Conservation (phyloP, 2,797 vertebrate species). For the Gambelia wislizenii region DNA sequence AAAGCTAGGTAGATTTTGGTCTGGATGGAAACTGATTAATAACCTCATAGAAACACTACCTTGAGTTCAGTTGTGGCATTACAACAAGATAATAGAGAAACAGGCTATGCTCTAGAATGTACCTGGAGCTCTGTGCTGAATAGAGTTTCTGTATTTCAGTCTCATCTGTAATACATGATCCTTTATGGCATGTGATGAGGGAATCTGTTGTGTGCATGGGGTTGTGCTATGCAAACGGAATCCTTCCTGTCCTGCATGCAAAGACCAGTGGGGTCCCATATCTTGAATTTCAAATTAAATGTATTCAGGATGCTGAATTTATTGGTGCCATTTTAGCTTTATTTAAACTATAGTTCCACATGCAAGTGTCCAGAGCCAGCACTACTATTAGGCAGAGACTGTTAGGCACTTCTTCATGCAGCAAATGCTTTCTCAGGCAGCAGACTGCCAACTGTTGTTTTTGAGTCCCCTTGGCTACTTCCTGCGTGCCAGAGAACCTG, state of each 20-base stretch:
- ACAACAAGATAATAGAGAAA: not conserved
- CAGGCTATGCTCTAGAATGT: not conserved
- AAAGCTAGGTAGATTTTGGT: not conserved
- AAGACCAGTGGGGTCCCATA: not conserved
- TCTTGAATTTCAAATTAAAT: not conserved
- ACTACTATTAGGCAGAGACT: too few relatives aligned
- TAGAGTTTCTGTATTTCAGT: not conserved
- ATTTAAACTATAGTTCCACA: not conserved
- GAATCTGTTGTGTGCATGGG: not conserved
- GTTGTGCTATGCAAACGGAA: too few relatives aligned
- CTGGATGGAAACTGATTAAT: not conserved
- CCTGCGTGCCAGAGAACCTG: not conserved
- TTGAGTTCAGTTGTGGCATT: not conserved
- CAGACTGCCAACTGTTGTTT: not conserved
- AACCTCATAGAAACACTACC: not conserved
- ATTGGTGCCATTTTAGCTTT: too few relatives aligned
- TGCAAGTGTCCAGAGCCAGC: too few relatives aligned
- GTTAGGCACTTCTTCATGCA: too few relatives aligned
- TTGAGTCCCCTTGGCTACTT: not conserved
- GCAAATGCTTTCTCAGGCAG: too few relatives aligned
- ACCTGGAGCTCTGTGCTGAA: not conserved
- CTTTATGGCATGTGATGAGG: not conserved
- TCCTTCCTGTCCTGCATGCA: not conserved
- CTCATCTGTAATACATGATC: not conserved
- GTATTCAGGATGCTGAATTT: too few relatives aligned